These are phyloP conservation scores for Diorhabda sublineata DNA, from an alignment of 1,140 invertebrate genomes.

Conservation along the genomic window DNA sequence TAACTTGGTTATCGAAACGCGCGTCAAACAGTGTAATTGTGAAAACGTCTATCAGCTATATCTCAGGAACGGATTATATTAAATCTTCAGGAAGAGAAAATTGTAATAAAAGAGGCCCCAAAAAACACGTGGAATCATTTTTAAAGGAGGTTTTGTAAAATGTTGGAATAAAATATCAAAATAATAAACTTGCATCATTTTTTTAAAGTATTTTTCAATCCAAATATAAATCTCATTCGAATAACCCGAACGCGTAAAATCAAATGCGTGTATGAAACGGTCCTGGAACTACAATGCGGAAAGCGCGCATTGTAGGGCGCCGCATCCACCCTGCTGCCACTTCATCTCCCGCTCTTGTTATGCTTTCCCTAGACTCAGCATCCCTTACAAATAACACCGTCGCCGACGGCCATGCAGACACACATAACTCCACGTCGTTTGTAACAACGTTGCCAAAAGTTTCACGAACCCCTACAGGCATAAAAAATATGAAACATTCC, in stretches of 20 bases:
- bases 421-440: neutral
- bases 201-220: neutral
- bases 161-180: neutral
- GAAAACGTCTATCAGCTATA: too few relatives aligned
- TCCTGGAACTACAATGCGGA: constrained; percentile 9
- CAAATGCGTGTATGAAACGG: neutral
- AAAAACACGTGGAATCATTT: too few relatives aligned
- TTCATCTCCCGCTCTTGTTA: neutral
- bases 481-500: too few relatives aligned
- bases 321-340: constrained; percentile 7
- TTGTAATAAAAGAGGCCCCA: too few relatives aligned
- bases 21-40: too few relatives aligned
- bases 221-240: neutral
- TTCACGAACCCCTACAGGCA: neutral
- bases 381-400: neutral
- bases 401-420: constrained; percentile 12
- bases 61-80: too few relatives aligned
- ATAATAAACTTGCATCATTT: neutral
- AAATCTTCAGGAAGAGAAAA: too few relatives aligned
- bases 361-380: neutral
- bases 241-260: too few relatives aligned
- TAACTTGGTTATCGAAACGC: too few relatives aligned
- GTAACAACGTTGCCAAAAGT: neutral
- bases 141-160: too few relatives aligned
- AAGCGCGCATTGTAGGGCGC: constrained; percentile 15